A percentile compares a stretch with the other conserved stretches of the same genome.
phyloP scores from a whole-genome alignment of 2,797 vertebrate species.

The Petrocephalus sullivani region DNA sequence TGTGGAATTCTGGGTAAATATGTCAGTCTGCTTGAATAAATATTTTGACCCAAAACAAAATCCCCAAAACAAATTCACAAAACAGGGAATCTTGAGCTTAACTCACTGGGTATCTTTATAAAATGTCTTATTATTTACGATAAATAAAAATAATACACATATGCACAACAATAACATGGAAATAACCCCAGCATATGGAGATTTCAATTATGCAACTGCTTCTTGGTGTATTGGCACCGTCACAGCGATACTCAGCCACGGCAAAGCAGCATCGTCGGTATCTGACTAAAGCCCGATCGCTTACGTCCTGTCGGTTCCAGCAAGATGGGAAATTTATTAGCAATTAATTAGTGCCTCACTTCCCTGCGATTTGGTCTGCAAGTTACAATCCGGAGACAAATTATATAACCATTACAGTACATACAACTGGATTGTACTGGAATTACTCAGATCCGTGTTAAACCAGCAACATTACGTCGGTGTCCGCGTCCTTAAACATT shows the following conservation, averaged over 20 bases:
- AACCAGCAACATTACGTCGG: neutral
- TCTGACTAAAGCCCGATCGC: neutral
- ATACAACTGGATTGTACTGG: neutral
- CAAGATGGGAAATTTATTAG: conserved; percentile 13
- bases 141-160: conserved; percentile 8
- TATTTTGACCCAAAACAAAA: neutral
- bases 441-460: neutral
- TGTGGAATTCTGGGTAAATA: neutral
- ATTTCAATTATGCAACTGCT: conserved; percentile 6
- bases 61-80: neutral
- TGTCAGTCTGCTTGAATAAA: neutral
- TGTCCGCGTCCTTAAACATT: neutral
- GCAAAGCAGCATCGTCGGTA: neutral
- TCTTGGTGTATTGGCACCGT: neutral
- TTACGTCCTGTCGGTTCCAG: neutral
- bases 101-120: neutral
- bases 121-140: neutral
- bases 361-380: neutral
- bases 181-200: neutral
- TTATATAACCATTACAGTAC: neutral
- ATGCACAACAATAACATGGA: conserved; percentile 2
- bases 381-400: neutral
- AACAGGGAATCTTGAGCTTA: neutral
- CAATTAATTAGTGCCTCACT: conserved; percentile 7
- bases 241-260: neutral